Percentiles rank a stretch among this genome's conserved stretches.
Evolutionary conservation across 92 coral and sea anemone genomes (phyloP).

Genomic region (Phymanthus crucifer): DNA sequence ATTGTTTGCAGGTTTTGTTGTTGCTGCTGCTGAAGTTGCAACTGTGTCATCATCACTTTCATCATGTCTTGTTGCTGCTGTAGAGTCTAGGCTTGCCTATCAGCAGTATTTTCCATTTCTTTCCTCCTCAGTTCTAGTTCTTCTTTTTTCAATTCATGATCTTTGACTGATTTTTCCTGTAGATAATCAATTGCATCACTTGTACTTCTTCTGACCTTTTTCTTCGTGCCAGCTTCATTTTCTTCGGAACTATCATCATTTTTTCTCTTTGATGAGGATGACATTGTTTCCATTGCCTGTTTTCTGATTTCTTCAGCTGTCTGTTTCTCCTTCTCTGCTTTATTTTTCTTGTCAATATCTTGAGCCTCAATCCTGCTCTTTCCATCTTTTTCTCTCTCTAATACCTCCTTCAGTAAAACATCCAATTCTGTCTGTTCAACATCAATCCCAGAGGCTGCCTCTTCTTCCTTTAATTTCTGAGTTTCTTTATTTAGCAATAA

Average conservation of each 20-base stretch:
- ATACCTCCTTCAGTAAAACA: too few relatives aligned
- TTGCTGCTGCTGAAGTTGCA: constrained; percentile 4
- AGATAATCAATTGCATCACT: too few relatives aligned
- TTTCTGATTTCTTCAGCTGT: too few relatives aligned
- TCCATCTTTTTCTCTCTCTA: too few relatives aligned
- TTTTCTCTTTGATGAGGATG: too few relatives aligned
- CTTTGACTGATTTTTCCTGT: too few relatives aligned
- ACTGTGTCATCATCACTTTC: neutral
- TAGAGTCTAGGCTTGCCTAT: neutral
- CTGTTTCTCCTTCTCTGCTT: too few relatives aligned
- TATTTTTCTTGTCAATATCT: neutral
- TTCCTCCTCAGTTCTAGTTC: neutral
- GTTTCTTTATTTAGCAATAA: constrained; percentile 19
- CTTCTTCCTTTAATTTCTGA: constrained; percentile 20
- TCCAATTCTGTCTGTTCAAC: neutral
- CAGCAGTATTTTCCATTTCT: neutral
- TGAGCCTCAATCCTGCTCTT: neutral
- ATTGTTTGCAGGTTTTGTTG: constrained; percentile 21
- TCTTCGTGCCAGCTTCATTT: too few relatives aligned
- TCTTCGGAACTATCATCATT: too few relatives aligned
- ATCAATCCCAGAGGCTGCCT: constrained; percentile 36
- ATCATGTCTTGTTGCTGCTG: neutral
- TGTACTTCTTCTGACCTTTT: too few relatives aligned
- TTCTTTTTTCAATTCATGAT: neutral
- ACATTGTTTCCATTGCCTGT: too few relatives aligned